Base-by-base conservation (phyloP, 2,113 vertebrate genomes). In the Mus spicilegus region DNA sequence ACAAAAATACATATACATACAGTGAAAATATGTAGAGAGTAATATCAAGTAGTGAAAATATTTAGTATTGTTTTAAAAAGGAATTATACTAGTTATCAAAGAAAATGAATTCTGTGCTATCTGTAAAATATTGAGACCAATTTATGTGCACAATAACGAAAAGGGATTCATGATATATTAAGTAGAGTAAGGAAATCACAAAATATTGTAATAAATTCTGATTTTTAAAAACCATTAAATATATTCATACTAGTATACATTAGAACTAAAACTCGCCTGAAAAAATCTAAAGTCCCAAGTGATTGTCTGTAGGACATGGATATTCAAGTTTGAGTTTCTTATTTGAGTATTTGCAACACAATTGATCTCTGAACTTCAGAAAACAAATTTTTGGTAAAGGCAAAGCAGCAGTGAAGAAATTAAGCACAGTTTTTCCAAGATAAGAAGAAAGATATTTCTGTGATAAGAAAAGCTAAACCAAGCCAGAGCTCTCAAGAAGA, bases 381-480 rank as follows among this genome's bases (percentile, higher is more conserved):
- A 89, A 80, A 9, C 65, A 88, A 91, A 80, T 13, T 24, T 85
- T 36, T 89, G 39, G 58, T 33, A 70, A 77, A 88, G 17, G 65
- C 20, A 92, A 95, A 84, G 33, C 56, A 49, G 49, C 4, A 89
- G 9, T 89, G 61, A 30, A 8, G 5, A 89, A 95, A 95, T 65
- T 4, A 92, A 87, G 54, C 33, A 91, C 28, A 80, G 20, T 33
- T 72, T 9, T 56, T 9, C 2, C 30, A 95, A 92, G 42, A 75
- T 87, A 8, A 93, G 13, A 19, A 90, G 5, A 84, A 49, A 3
- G 36, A 67, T 88, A 3, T 81, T 69, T 91, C 42, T 39, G n/a
- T 54, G 65, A 70, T 65, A 72, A 46, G 30, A 86, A 92, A 92
- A 92, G 20, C 11, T 94, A 94, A 81, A 49, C n/a, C n/a, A 69